Percentiles rank a stretch among this genome's conserved stretches.
Conservation (phyloP, 2,797 vertebrate species). For the Phyllotis vaccarum region DNA sequence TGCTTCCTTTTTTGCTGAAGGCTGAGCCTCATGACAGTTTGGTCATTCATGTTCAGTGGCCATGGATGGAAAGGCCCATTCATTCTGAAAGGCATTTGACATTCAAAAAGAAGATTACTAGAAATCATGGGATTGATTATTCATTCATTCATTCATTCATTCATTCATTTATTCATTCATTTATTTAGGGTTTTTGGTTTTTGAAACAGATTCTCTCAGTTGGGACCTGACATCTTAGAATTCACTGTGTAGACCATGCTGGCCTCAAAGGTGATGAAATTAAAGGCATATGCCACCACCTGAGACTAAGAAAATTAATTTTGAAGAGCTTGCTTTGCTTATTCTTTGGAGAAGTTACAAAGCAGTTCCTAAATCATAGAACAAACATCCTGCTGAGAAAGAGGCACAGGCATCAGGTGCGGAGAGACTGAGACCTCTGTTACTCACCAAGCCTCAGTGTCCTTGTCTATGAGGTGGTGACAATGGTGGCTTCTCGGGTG, state of each 20-base stretch:
- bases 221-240: neutral
- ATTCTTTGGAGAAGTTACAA: constrained; percentile 19
- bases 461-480: neutral
- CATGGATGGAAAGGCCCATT: neutral
- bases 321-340: neutral
- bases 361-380: neutral
- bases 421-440: neutral
- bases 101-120: neutral
- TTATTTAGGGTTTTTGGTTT: neutral
- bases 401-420: neutral
- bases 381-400: neutral
- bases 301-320: neutral
- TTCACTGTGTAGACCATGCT: neutral
- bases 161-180: too few species aligned
- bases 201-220: neutral
- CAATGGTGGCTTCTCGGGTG: neutral
- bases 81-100: constrained; percentile 5
- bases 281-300: neutral
- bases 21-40: neutral
- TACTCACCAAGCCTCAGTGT: too few species aligned
- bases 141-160: too few species aligned
- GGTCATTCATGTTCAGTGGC: neutral
- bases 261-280: neutral
- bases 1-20: neutral
- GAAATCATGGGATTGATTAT: neutral